Conservation (phyloP, 2,797 vertebrate genomes). For the Delichon dasypus region DNA sequence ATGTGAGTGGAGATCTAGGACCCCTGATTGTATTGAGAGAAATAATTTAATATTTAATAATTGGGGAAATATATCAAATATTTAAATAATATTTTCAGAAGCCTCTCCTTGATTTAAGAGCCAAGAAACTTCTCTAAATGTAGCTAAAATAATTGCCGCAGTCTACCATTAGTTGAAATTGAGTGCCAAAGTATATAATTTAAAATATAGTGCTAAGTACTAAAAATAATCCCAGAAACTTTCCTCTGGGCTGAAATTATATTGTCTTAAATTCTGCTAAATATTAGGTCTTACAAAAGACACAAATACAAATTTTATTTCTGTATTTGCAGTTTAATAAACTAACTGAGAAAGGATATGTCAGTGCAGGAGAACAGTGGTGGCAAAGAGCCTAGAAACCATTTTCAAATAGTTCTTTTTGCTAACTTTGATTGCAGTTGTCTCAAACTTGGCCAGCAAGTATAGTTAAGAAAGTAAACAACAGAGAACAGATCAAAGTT, state of each 20-base stretch:
- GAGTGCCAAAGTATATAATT: not conserved
- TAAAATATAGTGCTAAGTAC: not conserved
- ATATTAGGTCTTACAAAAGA: not conserved
- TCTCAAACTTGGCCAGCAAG: not conserved
- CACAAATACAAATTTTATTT: not conserved
- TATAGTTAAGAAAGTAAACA: not conserved
- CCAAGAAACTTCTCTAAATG: not conserved
- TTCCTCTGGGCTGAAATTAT: not conserved
- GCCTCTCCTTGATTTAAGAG: not conserved
- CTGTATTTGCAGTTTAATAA: not conserved
- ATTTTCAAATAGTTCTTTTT: not conserved
- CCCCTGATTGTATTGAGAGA: not conserved
- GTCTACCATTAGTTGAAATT: not conserved
- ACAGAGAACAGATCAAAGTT: not conserved
- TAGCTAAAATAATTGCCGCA: not conserved
- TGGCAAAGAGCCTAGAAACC: not conserved
- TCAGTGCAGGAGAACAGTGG: not conserved
- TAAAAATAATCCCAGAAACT: not conserved
- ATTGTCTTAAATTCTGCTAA: not conserved
- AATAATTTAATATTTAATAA: not conserved
- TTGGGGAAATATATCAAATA: not conserved
- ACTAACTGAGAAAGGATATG: not conserved
- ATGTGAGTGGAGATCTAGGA: not conserved
- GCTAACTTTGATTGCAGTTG: not conserved
- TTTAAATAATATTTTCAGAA: not conserved